Base-by-base conservation (phyloP, 2,113 vertebrate species). In the Mustelus asterias region DNA sequence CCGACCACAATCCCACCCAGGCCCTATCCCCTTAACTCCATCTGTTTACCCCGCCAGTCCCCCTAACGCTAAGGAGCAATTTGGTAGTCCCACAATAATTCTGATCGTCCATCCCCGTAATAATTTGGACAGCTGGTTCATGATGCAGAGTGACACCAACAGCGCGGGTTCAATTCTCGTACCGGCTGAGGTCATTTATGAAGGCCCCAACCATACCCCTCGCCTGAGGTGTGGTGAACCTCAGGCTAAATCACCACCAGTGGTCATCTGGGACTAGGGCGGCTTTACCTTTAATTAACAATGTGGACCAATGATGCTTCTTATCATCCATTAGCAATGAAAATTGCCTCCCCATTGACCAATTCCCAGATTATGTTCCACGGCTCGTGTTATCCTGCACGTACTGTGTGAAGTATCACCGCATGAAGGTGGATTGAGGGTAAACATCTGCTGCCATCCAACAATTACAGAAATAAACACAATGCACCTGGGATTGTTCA, bases 381-480 rank as follows among this genome's bases (percentile, higher is more conserved):
- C 65, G 44, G 65, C 22, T 26, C 65, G 22, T 26, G 20, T 69
- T 70, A 48, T 41, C 63, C 63, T 69, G 92, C n/a, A 94, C 20
- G 6, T 94, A 94, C 20, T n/a, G 37, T 69, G 63, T 54, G 48
- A 94, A 44, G n/a, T 67, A 69, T 67, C 92, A 94, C 63, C 63
- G 60, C 37, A 70, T 70, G 18, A 70, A 94, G 9, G 10, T 14
- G 69, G 37, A 94, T 44, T 41, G 10, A 94, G 44, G n/a, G 65
- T 16, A 44, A 94, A 94, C 65, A 94, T 94, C 93, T 94, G 90
- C 90, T 94, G 93, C 67, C 22, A 44, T 44, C 65, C 37, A n/a
- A 94, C 37, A 94, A 94, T 94, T 70, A 70, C 63, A 70, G 22
- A 94, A 94, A 94, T 94, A 70, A 69, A 94, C 93, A 24, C 41